Evolutionary conservation across 2,888 invertebrate genomes (phyloP).

Genomic region (Philaethria dido): DNA sequence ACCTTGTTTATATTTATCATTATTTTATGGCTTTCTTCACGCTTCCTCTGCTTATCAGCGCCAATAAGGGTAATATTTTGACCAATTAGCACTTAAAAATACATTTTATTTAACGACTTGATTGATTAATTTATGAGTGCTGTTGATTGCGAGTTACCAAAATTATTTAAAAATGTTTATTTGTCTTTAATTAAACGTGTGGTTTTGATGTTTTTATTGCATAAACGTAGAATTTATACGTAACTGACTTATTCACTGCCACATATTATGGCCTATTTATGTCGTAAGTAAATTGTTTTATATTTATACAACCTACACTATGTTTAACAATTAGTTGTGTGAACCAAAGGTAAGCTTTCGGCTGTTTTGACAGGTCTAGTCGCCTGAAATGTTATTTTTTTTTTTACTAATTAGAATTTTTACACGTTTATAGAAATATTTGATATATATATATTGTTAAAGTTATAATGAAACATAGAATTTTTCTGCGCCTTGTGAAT

Average conservation of each 20-base stretch:
- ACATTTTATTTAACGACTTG: background rate
- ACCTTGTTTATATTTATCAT: constrained; percentile 1
- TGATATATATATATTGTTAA: constrained; percentile 28
- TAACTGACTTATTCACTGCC: constrained; percentile 59
- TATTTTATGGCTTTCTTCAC: constrained; percentile 1
- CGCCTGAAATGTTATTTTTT: constrained; percentile 66
- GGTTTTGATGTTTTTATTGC: constrained; percentile 13
- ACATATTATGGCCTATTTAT: constrained; percentile 70
- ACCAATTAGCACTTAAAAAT: background rate
- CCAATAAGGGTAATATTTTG: constrained; percentile 26
- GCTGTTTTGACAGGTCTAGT: constrained; percentile 74
- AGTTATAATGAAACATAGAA: constrained; percentile 14
- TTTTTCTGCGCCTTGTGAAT: constrained; percentile 16
- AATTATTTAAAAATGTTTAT: constrained; percentile 2
- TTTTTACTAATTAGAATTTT: constrained; percentile 54
- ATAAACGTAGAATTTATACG: constrained; percentile 2
- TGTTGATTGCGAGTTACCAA: constrained; percentile 17
- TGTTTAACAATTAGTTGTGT: constrained; percentile 61
- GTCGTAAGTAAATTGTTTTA: constrained; percentile 41
- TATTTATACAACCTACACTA: constrained; percentile 46
- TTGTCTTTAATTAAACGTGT: constrained; percentile 2
- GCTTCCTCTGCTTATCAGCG: constrained; percentile 23
- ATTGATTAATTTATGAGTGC: background rate
- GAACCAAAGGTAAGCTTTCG: constrained; percentile 76
- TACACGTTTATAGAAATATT: constrained; percentile 42